Percentiles rank a stretch among this genome's conserved stretches.
These are phyloP conservation scores for Wasmannia auropunctata DNA, from an alignment of 1,140 invertebrate genomes.

Conservation along the genomic window DNA sequence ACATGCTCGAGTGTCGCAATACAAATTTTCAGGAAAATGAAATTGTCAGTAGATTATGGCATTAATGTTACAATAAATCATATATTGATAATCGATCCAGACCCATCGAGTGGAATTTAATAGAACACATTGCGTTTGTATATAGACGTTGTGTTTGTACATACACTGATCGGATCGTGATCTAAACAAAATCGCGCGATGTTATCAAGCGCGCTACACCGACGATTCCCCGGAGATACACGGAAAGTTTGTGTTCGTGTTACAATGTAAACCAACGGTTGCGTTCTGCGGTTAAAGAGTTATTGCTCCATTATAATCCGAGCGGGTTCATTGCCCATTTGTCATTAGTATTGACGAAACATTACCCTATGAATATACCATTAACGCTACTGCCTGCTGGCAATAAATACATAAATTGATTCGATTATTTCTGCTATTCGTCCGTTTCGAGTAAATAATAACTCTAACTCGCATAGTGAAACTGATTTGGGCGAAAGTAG, in stretches of 20 bases:
- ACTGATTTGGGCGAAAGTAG: slow-evolving; percentile 75
- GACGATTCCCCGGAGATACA: slow-evolving; percentile 51
- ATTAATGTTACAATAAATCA: slow-evolving; percentile 39
- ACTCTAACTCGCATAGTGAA: slow-evolving; percentile 75
- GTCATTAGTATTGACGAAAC: slow-evolving; percentile 72
- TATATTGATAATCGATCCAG: not conserved
- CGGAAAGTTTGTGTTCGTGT: slow-evolving; percentile 63
- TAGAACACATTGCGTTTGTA: slow-evolving; percentile 3
- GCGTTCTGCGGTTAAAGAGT: slow-evolving; percentile 66
- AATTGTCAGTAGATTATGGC: not conserved
- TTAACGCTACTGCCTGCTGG: slow-evolving; percentile 62
- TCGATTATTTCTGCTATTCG: slow-evolving; percentile 77
- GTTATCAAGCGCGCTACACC: slow-evolving; percentile 53
- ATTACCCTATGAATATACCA: slow-evolving; percentile 79
- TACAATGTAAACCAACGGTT: slow-evolving; percentile 57
- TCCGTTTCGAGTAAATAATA: slow-evolving; percentile 73
- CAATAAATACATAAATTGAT: slow-evolving; percentile 81
- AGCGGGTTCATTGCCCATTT: slow-evolving; percentile 71
- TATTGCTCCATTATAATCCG: slow-evolving; percentile 71
- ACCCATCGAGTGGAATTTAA: slow-evolving; percentile 24
- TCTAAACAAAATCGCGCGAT: slow-evolving; percentile 61
- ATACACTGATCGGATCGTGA: not conserved
- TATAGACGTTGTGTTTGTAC: not conserved
- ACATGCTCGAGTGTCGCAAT: not conserved
- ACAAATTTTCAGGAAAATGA: slow-evolving; percentile 16